phyloP scores from a whole-genome alignment of 2,797 vertebrate species.

The Mionectes olivaceus region DNA sequence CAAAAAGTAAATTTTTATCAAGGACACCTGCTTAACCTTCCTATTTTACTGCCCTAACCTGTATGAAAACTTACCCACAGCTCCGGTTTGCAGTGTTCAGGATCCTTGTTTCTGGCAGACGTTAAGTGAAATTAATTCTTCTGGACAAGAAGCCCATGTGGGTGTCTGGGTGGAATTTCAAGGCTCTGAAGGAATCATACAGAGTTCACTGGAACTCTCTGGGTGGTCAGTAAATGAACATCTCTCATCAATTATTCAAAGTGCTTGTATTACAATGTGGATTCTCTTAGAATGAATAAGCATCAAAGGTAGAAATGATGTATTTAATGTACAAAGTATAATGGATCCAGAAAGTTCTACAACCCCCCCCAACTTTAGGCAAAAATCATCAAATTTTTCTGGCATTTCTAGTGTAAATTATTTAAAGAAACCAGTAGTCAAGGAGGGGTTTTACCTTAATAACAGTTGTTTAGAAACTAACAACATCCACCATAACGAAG shows the following conservation, averaged over 20 bases:
- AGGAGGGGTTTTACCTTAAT: background rate
- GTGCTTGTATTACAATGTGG: background rate
- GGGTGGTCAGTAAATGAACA: background rate
- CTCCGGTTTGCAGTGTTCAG: background rate
- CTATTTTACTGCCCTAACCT: background rate
- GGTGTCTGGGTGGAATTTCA: background rate
- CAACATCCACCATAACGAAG: constrained; percentile 7
- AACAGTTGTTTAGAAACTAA: background rate
- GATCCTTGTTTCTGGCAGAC: background rate
- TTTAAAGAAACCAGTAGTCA: constrained; percentile 4
- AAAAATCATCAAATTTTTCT: background rate
- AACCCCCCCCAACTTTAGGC: background rate
- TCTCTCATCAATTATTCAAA: background rate
- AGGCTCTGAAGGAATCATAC: background rate
- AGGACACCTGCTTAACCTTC: background rate
- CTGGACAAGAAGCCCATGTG: background rate
- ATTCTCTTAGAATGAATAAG: constrained; percentile 44
- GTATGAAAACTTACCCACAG: background rate
- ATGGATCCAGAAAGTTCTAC: background rate
- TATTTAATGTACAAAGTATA: constrained; percentile 35
- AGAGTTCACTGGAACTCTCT: background rate
- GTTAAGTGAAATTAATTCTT: background rate
- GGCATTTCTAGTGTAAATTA: background rate
- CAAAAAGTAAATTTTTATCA: background rate
- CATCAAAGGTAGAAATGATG: background rate